Percentiles rank a stretch among this genome's conserved stretches.
These are phyloP conservation scores for Globicephala melas DNA, from an alignment of 2,113 vertebrate genomes.

Conservation along the genomic window DNA sequence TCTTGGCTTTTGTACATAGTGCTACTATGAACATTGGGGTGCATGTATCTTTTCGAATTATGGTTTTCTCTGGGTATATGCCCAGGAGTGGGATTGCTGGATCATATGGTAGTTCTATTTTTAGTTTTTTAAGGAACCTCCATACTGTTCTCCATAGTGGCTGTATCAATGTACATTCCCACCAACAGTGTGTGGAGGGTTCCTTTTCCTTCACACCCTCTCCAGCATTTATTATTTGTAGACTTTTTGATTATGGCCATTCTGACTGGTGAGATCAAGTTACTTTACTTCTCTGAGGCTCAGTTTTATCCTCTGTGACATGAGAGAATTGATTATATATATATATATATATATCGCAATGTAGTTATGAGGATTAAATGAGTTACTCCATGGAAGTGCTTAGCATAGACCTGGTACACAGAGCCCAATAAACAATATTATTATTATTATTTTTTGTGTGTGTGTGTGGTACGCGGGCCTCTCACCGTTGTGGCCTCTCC, in stretches of 20 bases:
- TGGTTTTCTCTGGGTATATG: neutral
- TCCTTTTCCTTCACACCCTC: neutral
- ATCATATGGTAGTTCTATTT: neutral
- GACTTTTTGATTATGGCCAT: neutral
- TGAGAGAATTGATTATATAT: neutral
- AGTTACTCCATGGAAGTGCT: neutral
- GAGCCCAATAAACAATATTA: neutral
- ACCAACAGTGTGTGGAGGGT: neutral
- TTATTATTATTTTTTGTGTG: neutral
- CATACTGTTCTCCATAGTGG: neutral
- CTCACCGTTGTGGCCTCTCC: too few relatives aligned
- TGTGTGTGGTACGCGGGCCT: too few relatives aligned
- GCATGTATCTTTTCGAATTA: neutral
- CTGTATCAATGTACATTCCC: neutral
- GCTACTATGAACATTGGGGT: too few relatives aligned
- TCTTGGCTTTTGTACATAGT: neutral
- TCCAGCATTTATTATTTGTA: neutral
- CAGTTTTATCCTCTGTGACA: neutral
- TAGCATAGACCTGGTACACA: neutral
- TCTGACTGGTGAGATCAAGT: neutral
- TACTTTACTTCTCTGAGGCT: neutral
- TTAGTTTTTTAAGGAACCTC: neutral
- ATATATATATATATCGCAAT: neutral
- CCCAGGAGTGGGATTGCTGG: neutral
- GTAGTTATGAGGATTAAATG: neutral